Conservation (phyloP, 1,140 invertebrate genomes). For the Leptinotarsa texana region DNA sequence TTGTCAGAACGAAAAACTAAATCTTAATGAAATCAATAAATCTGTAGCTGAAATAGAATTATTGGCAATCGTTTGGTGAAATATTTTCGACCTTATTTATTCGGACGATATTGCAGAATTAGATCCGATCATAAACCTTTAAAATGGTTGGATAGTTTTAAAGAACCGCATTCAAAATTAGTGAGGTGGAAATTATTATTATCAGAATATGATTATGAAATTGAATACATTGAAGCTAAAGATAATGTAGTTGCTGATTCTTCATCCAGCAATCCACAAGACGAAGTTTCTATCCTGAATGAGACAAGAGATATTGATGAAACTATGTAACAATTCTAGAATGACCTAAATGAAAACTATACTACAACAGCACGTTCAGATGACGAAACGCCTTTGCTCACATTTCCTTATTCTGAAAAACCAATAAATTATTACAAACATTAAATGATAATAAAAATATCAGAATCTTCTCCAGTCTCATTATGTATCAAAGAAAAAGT, state of each 20-base stretch:
- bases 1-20: background rate
- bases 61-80: conserved; percentile 12
- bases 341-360: background rate
- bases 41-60: background rate
- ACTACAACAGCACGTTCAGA: background rate
- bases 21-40: background rate
- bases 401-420: conserved; percentile 16
- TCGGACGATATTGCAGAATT: conserved; percentile 52
- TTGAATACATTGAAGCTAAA: background rate
- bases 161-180: background rate
- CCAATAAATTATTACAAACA: conserved; percentile 24
- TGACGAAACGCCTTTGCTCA: conserved; percentile 7
- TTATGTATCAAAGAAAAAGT: background rate
- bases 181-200: background rate
- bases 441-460: conserved; percentile 17
- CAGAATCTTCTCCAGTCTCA: background rate
- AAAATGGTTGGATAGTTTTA: conserved; percentile 39
- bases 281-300: background rate
- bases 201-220: background rate
- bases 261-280: background rate
- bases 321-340: background rate
- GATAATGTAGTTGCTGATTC: background rate
- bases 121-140: conserved; percentile 59
- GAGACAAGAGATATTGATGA: background rate
- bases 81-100: background rate